phyloP scores from a whole-genome alignment of 1,140 invertebrate genomes.

The Bombus soroeensis region DNA sequence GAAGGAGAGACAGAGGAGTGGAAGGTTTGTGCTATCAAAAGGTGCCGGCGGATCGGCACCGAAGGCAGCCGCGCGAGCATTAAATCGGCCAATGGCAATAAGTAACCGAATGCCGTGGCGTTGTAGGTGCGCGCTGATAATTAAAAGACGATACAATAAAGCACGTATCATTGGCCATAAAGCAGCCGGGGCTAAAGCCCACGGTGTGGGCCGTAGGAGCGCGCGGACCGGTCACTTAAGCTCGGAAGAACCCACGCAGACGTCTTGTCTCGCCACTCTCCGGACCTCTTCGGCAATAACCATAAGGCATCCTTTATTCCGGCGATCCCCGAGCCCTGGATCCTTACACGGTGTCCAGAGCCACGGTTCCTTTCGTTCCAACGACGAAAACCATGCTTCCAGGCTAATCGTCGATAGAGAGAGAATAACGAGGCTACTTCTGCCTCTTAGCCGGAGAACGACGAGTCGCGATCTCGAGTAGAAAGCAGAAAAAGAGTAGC shows the following conservation, averaged over 20 bases:
- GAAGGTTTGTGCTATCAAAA: slow-evolving; percentile 70
- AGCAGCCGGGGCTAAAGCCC: slow-evolving; percentile 69
- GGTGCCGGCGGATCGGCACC: slow-evolving; percentile 66
- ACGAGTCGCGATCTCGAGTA: background rate
- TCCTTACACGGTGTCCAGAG: background rate
- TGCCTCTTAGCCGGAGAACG: background rate
- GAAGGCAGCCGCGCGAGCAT: slow-evolving; percentile 70
- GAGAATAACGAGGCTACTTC: slow-evolving; percentile 50
- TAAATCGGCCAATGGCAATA: slow-evolving; percentile 78
- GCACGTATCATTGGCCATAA: slow-evolving; percentile 82
- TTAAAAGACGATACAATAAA: slow-evolving; percentile 84
- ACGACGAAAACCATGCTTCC: slow-evolving; percentile 55
- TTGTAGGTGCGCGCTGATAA: slow-evolving; percentile 83
- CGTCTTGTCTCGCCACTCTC: slow-evolving; percentile 74
- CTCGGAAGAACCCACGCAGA: slow-evolving; percentile 78
- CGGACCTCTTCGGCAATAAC: slow-evolving; percentile 73
- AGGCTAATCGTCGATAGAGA: slow-evolving; percentile 53
- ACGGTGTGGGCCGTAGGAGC: slow-evolving; percentile 69
- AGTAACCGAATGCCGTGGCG: slow-evolving; percentile 81
- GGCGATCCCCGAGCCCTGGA: slow-evolving; percentile 14
- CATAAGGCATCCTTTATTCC: slow-evolving; percentile 77
- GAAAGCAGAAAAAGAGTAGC: background rate
- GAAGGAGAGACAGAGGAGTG: background rate
- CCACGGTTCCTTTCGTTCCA: slow-evolving; percentile 4
- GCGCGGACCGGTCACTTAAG: slow-evolving; percentile 75